Conservation (phyloP, 2,113 vertebrate genomes). For the Capreolus pygargus region DNA sequence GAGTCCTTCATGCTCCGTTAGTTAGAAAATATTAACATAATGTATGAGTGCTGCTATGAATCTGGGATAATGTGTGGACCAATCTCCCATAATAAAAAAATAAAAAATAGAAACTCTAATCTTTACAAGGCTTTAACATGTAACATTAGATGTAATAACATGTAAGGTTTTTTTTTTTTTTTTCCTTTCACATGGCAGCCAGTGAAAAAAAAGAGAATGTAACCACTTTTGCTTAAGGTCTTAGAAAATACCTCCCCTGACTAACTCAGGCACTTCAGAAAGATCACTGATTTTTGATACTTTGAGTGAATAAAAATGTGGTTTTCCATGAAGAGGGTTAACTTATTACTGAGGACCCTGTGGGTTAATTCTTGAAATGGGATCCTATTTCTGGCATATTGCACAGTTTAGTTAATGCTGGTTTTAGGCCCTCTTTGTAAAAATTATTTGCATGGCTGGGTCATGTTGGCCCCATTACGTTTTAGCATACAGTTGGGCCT, state of each 20-base stretch:
- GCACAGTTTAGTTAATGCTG: background rate
- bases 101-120: background rate
- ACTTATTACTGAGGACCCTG: constrained; percentile 33
- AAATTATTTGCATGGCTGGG: constrained; percentile 41
- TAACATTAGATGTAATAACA: constrained; percentile 31
- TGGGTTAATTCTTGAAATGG: constrained; percentile 60
- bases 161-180: background rate
- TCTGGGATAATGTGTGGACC: constrained; percentile 16
- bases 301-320: constrained; percentile 33
- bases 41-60: constrained; percentile 28
- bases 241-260: background rate
- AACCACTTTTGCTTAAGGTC: constrained; percentile 39
- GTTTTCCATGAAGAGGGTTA: constrained; percentile 48
- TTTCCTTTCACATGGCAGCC: background rate
- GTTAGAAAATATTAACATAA: constrained; percentile 60
- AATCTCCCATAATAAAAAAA: constrained; percentile 28
- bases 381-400: constrained; percentile 36
- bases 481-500: constrained; percentile 53
- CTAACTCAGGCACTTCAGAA: background rate
- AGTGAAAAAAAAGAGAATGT: constrained; percentile 7
- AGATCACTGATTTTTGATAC: constrained; percentile 29
- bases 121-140: constrained; percentile 40
- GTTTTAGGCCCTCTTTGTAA: constrained; percentile 42
- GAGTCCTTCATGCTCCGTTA: constrained; percentile 59
- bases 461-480: constrained; percentile 46